Evolutionary conservation across 2,797 vertebrate genomes (phyloP).

Genomic region (Trematomus bernacchii): DNA sequence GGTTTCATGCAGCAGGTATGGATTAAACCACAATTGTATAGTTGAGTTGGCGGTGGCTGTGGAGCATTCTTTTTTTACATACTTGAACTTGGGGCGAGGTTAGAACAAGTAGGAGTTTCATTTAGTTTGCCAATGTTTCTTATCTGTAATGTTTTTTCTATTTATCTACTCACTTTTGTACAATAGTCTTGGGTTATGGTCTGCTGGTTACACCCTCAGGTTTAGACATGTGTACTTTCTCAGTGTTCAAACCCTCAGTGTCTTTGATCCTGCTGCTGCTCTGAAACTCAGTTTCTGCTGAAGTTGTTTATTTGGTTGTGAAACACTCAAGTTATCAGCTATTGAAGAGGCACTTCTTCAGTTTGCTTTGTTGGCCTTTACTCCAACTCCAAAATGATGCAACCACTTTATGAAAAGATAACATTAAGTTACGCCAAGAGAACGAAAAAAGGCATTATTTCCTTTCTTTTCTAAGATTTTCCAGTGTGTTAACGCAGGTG

Average conservation of each 20-base stretch:
- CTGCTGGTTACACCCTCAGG: conserved; percentile 29
- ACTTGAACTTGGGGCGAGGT: conserved; percentile 34
- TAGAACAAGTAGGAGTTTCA: conserved; percentile 30
- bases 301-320: conserved; percentile 34
- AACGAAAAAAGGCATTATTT: too few species aligned
- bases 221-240: conserved; percentile 22
- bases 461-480: too few species aligned
- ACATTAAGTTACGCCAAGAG: background rate
- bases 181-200: conserved; percentile 14
- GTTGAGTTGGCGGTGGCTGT: conserved; percentile 1
- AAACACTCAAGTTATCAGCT: conserved; percentile 24
- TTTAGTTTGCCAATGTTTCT: conserved; percentile 33
- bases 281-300: background rate
- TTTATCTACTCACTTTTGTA: conserved; percentile 14
- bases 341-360: conserved; percentile 35
- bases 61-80: background rate
- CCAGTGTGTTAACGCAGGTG: too few species aligned
- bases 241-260: conserved; percentile 3
- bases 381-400: background rate
- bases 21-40: conserved; percentile 22
- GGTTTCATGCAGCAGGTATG: conserved; percentile 14
- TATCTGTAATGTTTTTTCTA: conserved; percentile 32
- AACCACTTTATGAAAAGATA: background rate
- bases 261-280: conserved; percentile 24
- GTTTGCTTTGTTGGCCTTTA: conserved; percentile 16